A percentile compares a stretch with the other conserved stretches of the same genome.
Conservation (phyloP, 2,797 vertebrate species). For the Graptemys geographica region DNA sequence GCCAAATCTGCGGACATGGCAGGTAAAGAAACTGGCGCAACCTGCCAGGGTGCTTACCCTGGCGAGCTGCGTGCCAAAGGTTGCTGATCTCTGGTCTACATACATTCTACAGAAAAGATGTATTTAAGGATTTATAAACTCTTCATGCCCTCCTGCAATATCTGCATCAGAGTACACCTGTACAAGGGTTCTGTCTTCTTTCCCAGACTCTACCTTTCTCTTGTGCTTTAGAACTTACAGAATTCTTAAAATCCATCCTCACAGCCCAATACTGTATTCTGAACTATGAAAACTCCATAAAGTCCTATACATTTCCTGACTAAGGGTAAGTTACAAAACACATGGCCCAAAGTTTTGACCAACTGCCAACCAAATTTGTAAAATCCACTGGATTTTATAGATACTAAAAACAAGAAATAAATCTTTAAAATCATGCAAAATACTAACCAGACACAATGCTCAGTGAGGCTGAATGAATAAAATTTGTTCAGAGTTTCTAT, state of each 20-base stretch:
- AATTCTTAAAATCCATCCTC: background rate
- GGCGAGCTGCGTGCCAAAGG: too few species aligned
- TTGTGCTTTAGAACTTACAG: rapidly evolving
- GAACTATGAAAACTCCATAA: background rate
- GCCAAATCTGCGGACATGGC: too few species aligned
- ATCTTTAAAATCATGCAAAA: too few species aligned
- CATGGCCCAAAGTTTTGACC: background rate
- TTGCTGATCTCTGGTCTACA: too few species aligned
- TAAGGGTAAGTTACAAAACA: background rate
- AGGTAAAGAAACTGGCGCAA: too few species aligned
- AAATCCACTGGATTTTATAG: background rate
- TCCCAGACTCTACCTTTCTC: background rate
- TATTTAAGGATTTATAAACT: background rate
- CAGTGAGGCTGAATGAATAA: background rate
- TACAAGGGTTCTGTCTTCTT: rapidly evolving
- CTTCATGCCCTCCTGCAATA: background rate
- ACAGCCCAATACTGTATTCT: too few species aligned
- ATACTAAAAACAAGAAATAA: background rate
- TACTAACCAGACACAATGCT: background rate
- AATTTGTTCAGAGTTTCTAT: background rate
- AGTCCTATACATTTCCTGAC: rapidly evolving
- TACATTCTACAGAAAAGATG: background rate
- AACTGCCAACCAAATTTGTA: background rate
- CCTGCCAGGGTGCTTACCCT: too few species aligned
- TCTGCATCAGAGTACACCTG: rapidly evolving